Base-by-base conservation (phyloP, 2,888 invertebrate species). In the Caenorhabditis macrosperma region DNA sequence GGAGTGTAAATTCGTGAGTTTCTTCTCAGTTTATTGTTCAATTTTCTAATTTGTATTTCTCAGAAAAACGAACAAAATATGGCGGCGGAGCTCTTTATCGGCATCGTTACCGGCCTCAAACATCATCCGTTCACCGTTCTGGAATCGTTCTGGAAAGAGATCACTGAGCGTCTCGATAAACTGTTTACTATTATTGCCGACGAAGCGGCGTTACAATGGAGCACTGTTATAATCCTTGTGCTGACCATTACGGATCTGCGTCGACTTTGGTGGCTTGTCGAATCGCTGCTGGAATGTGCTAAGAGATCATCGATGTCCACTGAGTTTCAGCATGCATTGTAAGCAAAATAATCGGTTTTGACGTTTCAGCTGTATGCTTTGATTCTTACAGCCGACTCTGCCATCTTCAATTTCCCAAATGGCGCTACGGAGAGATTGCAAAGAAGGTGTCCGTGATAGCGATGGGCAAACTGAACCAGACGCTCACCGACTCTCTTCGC, bases 11-110 rank as follows among this genome's bases (percentile, higher is more conserved):
- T n/a, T n/a, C n/a, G n/a, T n/a, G n/a, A n/a, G n/a, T n/a, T n/a
- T n/a, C n/a, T n/a, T n/a, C n/a, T n/a, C n/a, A n/a, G n/a, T n/a
- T n/a, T n/a, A n/a, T n/a, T n/a, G n/a, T n/a, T n/a, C n/a, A n/a
- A n/a, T n/a, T n/a, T n/a, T n/a, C n/a, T n/a, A n/a, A n/a, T n/a
- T n/a, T n/a, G n/a, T n/a, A n/a, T n/a, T n/a, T n/a, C n/a, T n/a
- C 48, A 78, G 81, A 41, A 68, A 17, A 59, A 75, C 15, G 60
- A 74, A 24, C 84, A 85, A 52, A 55, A 77, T 5, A 48, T 81
- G 3, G 82, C 81, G 2, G 82, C 81, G 15, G 85, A 84, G 41
- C 10, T 85, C 2, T 85, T 85, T 35, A n/a, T 78, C 17, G 83
- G 81, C 28, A 71, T 85, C 20, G 82, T 54, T 15, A 30, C 38